A percentile compares a stretch with the other conserved stretches of the same genome.
These are phyloP conservation scores for Coturnix japonica DNA, from an alignment of 2,113 vertebrate species.

Conservation along the genomic window DNA sequence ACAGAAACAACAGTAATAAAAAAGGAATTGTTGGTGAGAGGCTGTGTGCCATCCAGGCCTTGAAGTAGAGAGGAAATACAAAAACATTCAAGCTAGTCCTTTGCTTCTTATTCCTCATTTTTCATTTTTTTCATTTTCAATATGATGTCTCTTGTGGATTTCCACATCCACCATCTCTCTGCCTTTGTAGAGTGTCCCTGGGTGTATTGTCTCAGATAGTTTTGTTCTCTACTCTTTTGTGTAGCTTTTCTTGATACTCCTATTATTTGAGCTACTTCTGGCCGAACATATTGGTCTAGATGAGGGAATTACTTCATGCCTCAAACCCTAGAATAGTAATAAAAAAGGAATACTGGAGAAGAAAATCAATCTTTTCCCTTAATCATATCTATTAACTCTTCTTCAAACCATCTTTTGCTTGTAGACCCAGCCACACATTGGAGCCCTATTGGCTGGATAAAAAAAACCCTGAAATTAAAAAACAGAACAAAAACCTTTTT, in stretches of 20 bases:
- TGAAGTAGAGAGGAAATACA: background rate
- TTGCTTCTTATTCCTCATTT: background rate
- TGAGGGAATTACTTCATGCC: slow-evolving; percentile 43
- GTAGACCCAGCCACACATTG: background rate
- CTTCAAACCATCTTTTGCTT: background rate
- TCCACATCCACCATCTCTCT: background rate
- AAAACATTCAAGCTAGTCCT: background rate
- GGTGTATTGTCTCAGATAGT: background rate
- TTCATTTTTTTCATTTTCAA: background rate
- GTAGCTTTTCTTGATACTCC: background rate
- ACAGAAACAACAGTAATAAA: slow-evolving; percentile 5
- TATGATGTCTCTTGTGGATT: slow-evolving; percentile 1
- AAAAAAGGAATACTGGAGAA: background rate
- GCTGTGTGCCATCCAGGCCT: background rate
- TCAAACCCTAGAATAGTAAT: slow-evolving; percentile 43
- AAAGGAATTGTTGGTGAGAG: background rate
- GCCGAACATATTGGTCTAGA: slow-evolving; percentile 7
- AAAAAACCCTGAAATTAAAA: background rate
- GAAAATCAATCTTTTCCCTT: slow-evolving; percentile 11
- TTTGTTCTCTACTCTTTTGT: background rate
- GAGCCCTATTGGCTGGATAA: background rate
- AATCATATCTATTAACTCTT: slow-evolving; percentile 1
- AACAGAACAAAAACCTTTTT: background rate
- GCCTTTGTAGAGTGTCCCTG: background rate
- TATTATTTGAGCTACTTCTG: slow-evolving; percentile 40